Percentiles rank a stretch among this genome's conserved stretches.
Conservation (phyloP, 2,797 vertebrate species). For the Rhabdomys pumilio region DNA sequence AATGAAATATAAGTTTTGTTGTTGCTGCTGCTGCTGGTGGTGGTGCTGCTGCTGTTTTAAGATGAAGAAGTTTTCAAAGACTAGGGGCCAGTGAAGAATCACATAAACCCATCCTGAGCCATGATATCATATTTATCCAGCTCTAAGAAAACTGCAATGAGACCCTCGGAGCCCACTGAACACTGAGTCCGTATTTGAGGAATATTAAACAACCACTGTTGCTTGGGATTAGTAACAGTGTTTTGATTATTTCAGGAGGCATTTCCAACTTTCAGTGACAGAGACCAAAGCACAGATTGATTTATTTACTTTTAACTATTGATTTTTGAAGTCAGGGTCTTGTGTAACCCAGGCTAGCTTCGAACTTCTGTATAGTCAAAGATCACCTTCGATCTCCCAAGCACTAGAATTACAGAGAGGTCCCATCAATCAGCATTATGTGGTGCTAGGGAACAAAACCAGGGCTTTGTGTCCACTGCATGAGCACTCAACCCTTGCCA, state of each 20-base stretch:
- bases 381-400: neutral
- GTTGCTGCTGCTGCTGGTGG: neutral
- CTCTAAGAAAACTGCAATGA: neutral
- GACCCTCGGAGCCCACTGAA: neutral
- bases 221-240: neutral
- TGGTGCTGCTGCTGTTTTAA: neutral
- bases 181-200: neutral
- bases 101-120: neutral
- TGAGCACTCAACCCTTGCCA: neutral
- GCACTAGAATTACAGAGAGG: neutral
- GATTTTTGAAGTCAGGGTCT: neutral
- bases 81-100: constrained; percentile 13
- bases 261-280: neutral
- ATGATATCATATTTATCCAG: neutral
- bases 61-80: neutral
- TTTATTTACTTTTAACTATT: neutral
- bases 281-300: neutral
- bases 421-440: neutral
- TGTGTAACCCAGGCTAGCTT: neutral
- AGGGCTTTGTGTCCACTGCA: neutral
- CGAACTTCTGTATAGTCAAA: neutral
- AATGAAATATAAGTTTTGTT: neutral
- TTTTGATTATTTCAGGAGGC: constrained; percentile 14
- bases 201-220: neutral
- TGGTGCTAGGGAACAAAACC: neutral